A percentile compares a stretch with the other conserved stretches of the same genome.
phyloP scores from a whole-genome alignment of 2,113 vertebrate species.

The Oenanthe oenanthe region DNA sequence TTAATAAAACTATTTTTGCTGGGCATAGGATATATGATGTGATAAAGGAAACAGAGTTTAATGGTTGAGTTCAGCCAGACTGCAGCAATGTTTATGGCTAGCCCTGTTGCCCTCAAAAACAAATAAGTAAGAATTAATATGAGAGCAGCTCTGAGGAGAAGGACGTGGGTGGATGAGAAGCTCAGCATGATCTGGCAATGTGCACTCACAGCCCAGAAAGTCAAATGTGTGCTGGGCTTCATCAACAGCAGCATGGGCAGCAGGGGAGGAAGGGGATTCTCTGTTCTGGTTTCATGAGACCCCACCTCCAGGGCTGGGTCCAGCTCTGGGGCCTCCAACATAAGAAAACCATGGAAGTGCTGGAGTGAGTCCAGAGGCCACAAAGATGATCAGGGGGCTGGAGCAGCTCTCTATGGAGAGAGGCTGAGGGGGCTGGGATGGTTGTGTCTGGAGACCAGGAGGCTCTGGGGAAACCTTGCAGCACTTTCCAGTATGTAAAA shows the following conservation, averaged over 20 bases:
- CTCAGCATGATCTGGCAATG: accelerated
- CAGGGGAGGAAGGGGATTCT: background rate
- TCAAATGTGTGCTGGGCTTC: background rate
- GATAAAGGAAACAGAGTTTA: background rate
- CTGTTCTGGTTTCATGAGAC: background rate
- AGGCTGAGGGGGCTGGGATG: background rate
- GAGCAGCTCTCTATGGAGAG: background rate
- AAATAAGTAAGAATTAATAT: background rate
- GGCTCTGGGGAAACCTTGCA: background rate
- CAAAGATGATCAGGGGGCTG: no score
- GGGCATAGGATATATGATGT: background rate
- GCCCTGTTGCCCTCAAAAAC: background rate
- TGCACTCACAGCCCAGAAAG: background rate
- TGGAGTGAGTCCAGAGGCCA: accelerated
- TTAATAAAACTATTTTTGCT: background rate
- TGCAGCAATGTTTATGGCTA: background rate
- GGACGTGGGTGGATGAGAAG: background rate
- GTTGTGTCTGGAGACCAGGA: background rate
- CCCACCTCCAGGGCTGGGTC: no score
- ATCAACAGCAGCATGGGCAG: background rate
- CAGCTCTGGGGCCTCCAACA: background rate
- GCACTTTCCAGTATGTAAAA: background rate
- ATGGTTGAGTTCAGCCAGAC: background rate
- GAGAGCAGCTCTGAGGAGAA: background rate
- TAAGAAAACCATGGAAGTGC: background rate